Percentiles rank a stretch among this genome's conserved stretches.
Conservation (phyloP, 2,113 vertebrate genomes). For the Centropus bengalensis region DNA sequence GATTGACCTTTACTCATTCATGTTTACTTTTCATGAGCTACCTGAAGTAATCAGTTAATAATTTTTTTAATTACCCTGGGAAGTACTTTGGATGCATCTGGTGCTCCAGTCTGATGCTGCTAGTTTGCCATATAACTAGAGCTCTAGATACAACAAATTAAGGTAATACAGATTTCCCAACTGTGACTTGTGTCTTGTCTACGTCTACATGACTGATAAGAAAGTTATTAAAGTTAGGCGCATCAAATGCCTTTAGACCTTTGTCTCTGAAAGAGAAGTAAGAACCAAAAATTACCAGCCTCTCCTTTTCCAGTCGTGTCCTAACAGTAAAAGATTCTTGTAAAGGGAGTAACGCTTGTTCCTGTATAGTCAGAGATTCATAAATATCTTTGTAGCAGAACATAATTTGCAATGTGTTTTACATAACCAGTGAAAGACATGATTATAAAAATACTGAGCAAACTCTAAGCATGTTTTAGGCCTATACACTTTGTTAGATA, state of each 20-base stretch:
- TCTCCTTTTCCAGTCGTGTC: neutral
- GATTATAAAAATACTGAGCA: neutral
- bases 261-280: neutral
- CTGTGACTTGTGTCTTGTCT: neutral
- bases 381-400: neutral
- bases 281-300: neutral
- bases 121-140: neutral
- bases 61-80: neutral
- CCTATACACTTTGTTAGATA: neutral
- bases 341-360: neutral
- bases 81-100: neutral
- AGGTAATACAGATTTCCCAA: neutral
- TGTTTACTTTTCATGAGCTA: neutral
- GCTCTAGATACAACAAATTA: neutral
- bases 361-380: neutral
- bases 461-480: neutral
- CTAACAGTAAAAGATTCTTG: neutral
- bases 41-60: neutral
- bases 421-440: neutral
- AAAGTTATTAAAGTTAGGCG: neutral
- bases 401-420: neutral
- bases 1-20: neutral
- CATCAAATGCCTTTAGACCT: neutral
- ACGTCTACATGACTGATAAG: neutral
- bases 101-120: neutral